These are phyloP conservation scores for Coranthus polyacanthus DNA, from an alignment of 2,797 vertebrate species.

Conservation along the genomic window DNA sequence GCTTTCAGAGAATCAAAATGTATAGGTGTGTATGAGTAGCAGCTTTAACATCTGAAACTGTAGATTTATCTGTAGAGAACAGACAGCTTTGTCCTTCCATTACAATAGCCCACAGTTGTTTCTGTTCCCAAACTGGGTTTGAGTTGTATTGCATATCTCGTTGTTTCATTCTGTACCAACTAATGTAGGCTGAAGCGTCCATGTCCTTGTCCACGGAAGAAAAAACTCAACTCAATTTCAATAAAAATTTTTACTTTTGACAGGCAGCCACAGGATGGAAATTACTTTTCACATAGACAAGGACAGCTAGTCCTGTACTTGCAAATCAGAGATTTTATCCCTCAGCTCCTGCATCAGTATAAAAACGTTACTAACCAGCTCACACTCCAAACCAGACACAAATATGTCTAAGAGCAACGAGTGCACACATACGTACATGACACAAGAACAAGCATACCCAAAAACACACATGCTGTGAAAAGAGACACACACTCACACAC, in stretches of 20 bases:
- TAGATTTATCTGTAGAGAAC: conserved; percentile 14
- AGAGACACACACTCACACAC: not conserved
- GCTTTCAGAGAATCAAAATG: conserved; percentile 34
- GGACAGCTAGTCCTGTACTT: not conserved
- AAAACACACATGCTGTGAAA: conserved; percentile 10
- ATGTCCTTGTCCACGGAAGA: not conserved
- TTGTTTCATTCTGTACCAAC: not conserved
- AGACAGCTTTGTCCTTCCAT: not conserved
- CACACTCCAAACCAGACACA: not conserved
- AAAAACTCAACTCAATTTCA: not conserved
- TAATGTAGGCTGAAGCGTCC: not conserved
- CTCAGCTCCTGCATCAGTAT: not conserved
- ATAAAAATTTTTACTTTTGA: not conserved
- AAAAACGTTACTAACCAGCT: not conserved
- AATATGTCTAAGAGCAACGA: conserved; percentile 7
- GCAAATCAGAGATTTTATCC: not conserved
- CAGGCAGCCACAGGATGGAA: no score
- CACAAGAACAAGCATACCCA: conserved; percentile 2
- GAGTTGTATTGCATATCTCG: no score
- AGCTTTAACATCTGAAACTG: conserved; percentile 18
- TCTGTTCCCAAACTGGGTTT: not conserved
- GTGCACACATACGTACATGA: conserved; percentile 1
- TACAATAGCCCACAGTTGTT: not conserved
- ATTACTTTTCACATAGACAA: not conserved
- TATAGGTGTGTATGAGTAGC: conserved; percentile 26